Percentiles rank a stretch among this genome's conserved stretches.
Evolutionary conservation across 2,113 vertebrate species (phyloP).

Genomic region (Petroica traversi): DNA sequence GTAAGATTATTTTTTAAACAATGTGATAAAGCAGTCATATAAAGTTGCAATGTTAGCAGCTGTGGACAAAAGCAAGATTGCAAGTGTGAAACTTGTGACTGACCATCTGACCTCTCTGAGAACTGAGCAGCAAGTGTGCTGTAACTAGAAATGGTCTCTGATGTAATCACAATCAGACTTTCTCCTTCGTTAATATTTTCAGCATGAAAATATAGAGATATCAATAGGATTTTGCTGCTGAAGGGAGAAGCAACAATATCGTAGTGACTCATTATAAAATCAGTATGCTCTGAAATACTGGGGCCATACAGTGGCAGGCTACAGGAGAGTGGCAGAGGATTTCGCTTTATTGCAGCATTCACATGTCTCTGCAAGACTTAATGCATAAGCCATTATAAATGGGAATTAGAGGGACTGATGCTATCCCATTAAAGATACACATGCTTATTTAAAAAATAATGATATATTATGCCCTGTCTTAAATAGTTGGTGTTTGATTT

Average conservation of each 20-base stretch:
- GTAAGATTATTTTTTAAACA: not conserved
- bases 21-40: not conserved
- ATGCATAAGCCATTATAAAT: not conserved
- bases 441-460: not conserved
- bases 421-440: not conserved
- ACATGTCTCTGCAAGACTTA: not conserved
- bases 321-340: not conserved
- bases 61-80: not conserved
- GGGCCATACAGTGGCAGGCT: not conserved
- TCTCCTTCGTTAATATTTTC: not conserved
- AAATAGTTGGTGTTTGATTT: not conserved
- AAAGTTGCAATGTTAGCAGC: not conserved
- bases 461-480: not conserved
- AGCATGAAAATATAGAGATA: not conserved
- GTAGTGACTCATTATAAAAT: not conserved
- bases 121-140: not conserved
- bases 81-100: slow-evolving; percentile 25
- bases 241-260: not conserved
- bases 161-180: not conserved
- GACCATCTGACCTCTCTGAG: not conserved
- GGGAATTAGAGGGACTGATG: not conserved
- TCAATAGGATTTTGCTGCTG: not conserved
- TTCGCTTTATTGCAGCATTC: not conserved
- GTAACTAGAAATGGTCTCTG: not conserved
- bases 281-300: not conserved